Evolutionary conservation across 2,797 vertebrate species (phyloP).

Genomic region (Spinus olivaceus): DNA sequence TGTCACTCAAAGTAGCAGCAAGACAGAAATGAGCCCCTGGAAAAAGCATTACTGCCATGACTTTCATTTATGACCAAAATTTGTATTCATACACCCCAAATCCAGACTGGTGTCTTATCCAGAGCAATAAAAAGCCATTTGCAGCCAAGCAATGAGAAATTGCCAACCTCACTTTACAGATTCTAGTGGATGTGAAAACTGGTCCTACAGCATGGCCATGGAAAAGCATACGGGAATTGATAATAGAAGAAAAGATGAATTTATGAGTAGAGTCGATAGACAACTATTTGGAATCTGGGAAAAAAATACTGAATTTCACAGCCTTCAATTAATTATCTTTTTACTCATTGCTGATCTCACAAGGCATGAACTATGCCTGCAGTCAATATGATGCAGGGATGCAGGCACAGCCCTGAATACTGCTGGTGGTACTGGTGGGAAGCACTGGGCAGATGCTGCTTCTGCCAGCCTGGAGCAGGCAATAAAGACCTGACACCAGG

Average conservation of each 20-base stretch:
- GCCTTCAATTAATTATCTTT: not conserved
- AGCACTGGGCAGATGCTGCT: not conserved
- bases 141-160: not conserved
- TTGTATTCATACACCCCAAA: not conserved
- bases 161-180: not conserved
- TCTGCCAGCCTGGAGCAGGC: not conserved
- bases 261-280: not conserved
- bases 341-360: not conserved
- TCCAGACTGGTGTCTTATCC: not conserved
- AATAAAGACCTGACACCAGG: not conserved
- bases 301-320: not conserved
- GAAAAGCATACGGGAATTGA: not conserved
- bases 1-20: not conserved
- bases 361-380: not conserved
- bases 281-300: not conserved
- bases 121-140: not conserved
- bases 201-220: not conserved
- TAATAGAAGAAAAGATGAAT: not conserved
- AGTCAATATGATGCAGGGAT: no score
- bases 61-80: not conserved
- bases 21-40: not conserved
- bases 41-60: not conserved
- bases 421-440: not conserved
- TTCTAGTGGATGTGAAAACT: not conserved
- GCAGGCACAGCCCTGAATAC: not conserved